Conservation (phyloP, 2,888 invertebrate species). For the Metacarcinus magister region DNA sequence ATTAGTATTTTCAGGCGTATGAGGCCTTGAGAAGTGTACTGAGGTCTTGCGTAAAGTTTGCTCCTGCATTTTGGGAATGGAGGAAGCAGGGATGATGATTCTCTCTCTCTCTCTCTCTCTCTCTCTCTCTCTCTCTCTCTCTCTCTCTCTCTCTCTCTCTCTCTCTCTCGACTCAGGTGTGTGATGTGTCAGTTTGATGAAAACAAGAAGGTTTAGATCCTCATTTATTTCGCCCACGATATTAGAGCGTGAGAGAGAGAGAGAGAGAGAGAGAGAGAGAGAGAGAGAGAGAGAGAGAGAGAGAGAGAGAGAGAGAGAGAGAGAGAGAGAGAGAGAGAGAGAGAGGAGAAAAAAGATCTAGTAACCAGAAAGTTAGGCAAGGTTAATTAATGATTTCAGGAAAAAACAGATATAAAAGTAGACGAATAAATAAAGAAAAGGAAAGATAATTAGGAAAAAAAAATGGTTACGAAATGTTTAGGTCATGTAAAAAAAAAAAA, state of each 20-base stretch:
- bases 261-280: conserved; percentile 36
- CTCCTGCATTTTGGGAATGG: background rate
- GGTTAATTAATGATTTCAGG: background rate
- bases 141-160: conserved; percentile 40
- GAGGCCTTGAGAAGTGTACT: background rate
- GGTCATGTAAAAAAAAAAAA: too few relatives aligned
- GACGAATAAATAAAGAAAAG: background rate
- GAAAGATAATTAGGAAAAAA: too few relatives aligned
- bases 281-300: conserved; percentile 21
- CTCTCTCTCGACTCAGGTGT: background rate
- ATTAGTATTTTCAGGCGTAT: background rate
- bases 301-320: background rate
- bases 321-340: background rate
- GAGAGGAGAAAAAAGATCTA: background rate
- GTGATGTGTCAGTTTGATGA: conserved; percentile 17
- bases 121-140: conserved; percentile 44
- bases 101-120: conserved; percentile 43
- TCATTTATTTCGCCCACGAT: background rate
- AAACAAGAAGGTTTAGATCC: background rate
- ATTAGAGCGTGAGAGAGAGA: background rate
- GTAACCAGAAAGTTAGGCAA: background rate
- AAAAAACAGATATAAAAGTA: background rate
- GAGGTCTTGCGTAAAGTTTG: background rate
- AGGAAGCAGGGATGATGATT: background rate
- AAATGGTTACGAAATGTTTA: too few relatives aligned